phyloP scores from a whole-genome alignment of 2,888 invertebrate species.

The Merodon equestris region DNA sequence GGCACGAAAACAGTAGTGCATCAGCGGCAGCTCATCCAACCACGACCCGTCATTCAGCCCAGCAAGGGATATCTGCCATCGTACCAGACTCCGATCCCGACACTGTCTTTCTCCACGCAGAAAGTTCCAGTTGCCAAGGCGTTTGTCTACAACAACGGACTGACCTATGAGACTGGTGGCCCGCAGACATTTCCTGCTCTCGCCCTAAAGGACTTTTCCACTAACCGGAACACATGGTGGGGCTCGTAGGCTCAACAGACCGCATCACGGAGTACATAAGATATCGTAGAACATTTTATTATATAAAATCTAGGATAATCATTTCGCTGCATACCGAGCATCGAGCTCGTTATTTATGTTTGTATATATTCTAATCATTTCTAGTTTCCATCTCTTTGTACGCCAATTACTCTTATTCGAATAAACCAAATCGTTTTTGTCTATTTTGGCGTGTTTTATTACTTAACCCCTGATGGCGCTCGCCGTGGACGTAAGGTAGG shows the following conservation, averaged over 20 bases:
- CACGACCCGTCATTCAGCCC: constrained; percentile 19
- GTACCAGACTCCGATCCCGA: constrained; percentile 1
- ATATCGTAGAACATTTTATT: constrained; percentile 1
- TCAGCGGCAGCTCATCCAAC: constrained; percentile 31
- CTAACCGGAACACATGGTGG: constrained; percentile 74
- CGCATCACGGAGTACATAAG: not conserved
- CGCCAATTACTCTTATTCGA: too few relatives aligned
- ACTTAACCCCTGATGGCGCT: too few relatives aligned
- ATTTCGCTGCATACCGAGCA: too few relatives aligned
- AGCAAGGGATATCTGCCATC: constrained; percentile 63
- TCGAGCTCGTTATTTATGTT: constrained; percentile 26
- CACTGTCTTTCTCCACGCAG: constrained; percentile 59
- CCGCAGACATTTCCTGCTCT: constrained; percentile 75
- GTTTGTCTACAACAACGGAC: constrained; percentile 77
- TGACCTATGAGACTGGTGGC: constrained; percentile 76
- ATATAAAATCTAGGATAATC: constrained; percentile 19
- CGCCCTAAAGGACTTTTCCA: constrained; percentile 73
- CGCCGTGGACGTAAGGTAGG: too few relatives aligned
- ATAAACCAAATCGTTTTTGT: too few relatives aligned
- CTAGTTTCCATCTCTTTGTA: too few relatives aligned
- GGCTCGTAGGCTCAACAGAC: constrained; percentile 11
- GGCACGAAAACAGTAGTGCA: constrained; percentile 23
- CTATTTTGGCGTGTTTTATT: too few relatives aligned
- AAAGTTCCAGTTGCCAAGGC: constrained; percentile 74
- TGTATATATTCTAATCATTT: constrained; percentile 18